Base-by-base conservation (phyloP, 1,140 invertebrate genomes). In the Aphaenogaster floridana region DNA sequence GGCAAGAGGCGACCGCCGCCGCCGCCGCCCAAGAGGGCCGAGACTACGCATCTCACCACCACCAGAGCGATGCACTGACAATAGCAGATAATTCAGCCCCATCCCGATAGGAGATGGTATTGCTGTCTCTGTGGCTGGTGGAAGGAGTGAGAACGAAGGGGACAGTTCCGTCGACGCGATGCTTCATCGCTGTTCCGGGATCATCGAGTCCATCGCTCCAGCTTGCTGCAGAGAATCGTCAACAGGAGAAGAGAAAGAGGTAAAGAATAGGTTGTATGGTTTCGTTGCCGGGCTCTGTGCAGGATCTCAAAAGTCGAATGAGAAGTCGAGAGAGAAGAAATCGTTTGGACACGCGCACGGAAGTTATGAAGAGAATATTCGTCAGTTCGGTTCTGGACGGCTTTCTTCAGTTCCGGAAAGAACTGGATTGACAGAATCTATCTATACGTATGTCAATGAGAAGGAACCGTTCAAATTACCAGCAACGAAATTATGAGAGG, bases 21-120 rank as follows among this genome's bases (percentile, higher is more conserved):
- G 3, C 97, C 97, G 13, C 97, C 97, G 7, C 97, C 97, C 5
- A 97, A 97, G 89, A 95, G 97, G 72, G 97, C 97, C 87, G 97
- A 98, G 88, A 97, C 97, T 1, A 98, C 97, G 7, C 97, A 98
- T 90, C 94, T 98, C 39, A 97, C 96, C 28, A 94, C 91, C 4
- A 94, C 93, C 2, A 90, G 95, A 7, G 92, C 95, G 84, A 95
- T 95, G 94, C 95, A 96, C 95, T 96, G 95, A 95, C 95, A 95
- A 93, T 94, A 95, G 94, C 95, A 94, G 93, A 94, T 93, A 91
- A 91, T 94, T 57, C 92, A 95, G 86, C 86, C 93, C 87, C 93
- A 91, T 83, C 88, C 92, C 80, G 90, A 94, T 63, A 93, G 90
- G 85, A 90, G 93, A 88, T 94, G 93, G 89, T 95, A 93, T 59